Evolutionary conservation across 2,888 invertebrate genomes (phyloP), one percentile per base, ranked within the genome.

Genomic region (Tanaodytes sp.): DNA sequence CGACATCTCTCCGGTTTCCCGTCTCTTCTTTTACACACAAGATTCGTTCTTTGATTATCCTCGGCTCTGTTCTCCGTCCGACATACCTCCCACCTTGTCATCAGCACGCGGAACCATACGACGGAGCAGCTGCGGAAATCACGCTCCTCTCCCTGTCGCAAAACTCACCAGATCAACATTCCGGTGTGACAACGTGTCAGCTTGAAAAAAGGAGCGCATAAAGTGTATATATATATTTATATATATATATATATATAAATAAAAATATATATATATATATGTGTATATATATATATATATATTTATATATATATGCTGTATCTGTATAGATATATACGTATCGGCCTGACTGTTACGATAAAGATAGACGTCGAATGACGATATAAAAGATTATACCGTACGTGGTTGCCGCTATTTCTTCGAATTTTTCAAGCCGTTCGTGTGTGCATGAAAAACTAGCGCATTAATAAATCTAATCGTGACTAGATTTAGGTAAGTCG

Each of bases 291-390:
- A 59, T 59, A 59, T 66, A 66, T 59, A 66, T 66, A 66, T 66
- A 66, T 61, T 61, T 66, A 66, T 66, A 66, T 61, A 66, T 55
- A n/a, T n/a, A n/a, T n/a, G n/a, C n/a, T n/a, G n/a, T n/a, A n/a
- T n/a, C n/a, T n/a, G n/a, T n/a, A n/a, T n/a, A n/a, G n/a, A n/a
- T n/a, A n/a, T n/a, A n/a, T n/a, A n/a, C n/a, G n/a, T n/a, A n/a
- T n/a, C n/a, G n/a, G n/a, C n/a, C n/a, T n/a, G n/a, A n/a, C n/a
- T n/a, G n/a, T n/a, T n/a, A n/a, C n/a, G n/a, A n/a, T n/a, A n/a
- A n/a, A n/a, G n/a, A n/a, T n/a, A n/a, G n/a, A n/a, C n/a, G n/a
- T n/a, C n/a, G n/a, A n/a, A n/a, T n/a, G n/a, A n/a, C n/a, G n/a
- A n/a, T n/a, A n/a, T n/a, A n/a, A n/a, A n/a, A n/a, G n/a, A n/a